phyloP scores from a whole-genome alignment of 2,113 vertebrate species.

The Peromyscus leucopus region DNA sequence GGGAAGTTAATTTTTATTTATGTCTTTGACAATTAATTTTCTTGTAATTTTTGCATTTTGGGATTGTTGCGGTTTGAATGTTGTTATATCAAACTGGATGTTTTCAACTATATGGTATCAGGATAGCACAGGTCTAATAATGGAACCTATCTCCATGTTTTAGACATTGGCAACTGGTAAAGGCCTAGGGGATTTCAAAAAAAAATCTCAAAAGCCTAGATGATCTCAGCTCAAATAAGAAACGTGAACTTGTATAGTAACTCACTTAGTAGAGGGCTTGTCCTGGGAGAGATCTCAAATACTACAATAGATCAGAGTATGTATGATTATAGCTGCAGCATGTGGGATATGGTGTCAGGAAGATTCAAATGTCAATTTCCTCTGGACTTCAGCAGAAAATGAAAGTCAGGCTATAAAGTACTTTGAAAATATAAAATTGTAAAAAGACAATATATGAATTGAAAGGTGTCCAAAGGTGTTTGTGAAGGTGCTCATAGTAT shows the following conservation, averaged over 20 bases:
- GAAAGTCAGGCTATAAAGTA: not conserved
- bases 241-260: not conserved
- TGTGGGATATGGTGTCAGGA: not conserved
- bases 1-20: not conserved
- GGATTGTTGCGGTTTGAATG: not conserved
- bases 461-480: not conserved
- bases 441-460: not conserved
- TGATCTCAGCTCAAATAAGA: not conserved
- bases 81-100: not conserved
- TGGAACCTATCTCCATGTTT: not conserved
- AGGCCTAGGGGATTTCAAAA: not conserved
- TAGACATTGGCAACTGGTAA: not conserved
- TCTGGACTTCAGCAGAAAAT: not conserved
- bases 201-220: not conserved
- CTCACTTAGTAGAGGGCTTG: not conserved
- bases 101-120: not conserved
- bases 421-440: not conserved
- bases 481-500: not conserved
- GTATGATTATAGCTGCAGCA: not conserved
- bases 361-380: not conserved
- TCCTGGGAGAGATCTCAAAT: not conserved
- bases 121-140: not conserved
- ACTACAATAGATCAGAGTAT: rapidly evolving
- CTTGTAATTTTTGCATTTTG: not conserved
- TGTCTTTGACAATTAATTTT: not conserved